Conservation (phyloP, 2,113 vertebrate genomes). For the Etia nguti region DNA sequence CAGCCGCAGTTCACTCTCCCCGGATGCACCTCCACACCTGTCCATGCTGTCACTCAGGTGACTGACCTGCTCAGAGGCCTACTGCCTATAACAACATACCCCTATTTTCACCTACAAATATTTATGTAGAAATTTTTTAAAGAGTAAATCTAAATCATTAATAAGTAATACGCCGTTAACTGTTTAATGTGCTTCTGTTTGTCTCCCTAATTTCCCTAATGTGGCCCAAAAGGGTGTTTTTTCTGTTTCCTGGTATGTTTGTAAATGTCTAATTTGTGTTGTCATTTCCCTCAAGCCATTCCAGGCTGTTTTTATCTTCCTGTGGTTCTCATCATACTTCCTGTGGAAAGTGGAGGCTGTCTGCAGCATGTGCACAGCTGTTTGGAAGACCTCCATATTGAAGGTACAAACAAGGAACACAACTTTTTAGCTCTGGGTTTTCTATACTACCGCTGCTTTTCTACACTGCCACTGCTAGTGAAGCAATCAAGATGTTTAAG, state of each 20-base stretch:
- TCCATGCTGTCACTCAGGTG: conserved; percentile 72
- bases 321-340: conserved; percentile 56
- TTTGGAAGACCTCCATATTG: conserved; percentile 55
- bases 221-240: background rate
- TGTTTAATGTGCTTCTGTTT: background rate
- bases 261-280: background rate
- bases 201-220: background rate
- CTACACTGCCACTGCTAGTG: conserved; percentile 41
- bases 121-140: fast-evolving
- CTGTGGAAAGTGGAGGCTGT: conserved; percentile 58
- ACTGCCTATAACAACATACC: background rate
- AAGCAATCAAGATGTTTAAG: conserved; percentile 57
- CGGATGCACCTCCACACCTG: conserved; percentile 83
- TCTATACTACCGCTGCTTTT: conserved; percentile 13
- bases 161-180: background rate
- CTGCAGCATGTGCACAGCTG: conserved; percentile 68
- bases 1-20: conserved; percentile 61
- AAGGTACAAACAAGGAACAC: conserved; percentile 54
- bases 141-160: background rate
- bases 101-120: background rate
- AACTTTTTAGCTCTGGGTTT: conserved; percentile 37
- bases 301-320: conserved; percentile 44
- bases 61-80: background rate
- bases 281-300: conserved; percentile 32
- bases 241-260: background rate